Evolutionary conservation across 2,888 invertebrate genomes (phyloP), one percentile per base, ranked within the genome.

Genomic region (Platycnemis pennipes): DNA sequence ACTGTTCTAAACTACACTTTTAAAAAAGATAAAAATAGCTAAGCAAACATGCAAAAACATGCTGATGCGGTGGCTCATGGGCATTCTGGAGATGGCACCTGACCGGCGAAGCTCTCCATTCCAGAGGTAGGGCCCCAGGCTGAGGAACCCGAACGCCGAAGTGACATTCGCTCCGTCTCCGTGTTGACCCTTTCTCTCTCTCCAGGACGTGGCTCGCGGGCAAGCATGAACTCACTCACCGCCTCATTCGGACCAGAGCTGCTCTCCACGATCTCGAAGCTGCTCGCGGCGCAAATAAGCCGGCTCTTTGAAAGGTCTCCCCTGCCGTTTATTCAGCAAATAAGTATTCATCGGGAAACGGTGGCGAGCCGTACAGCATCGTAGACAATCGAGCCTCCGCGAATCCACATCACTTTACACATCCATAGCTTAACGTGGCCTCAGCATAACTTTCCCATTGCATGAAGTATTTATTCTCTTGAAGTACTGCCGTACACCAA

Each of bases 141-240:
- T n/a, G n/a, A n/a, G n/a, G n/a, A n/a, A n/a, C n/a, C n/a, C n/a
- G n/a, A n/a, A n/a, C n/a, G n/a, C n/a, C n/a, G n/a, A 31, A 26
- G 31, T 77, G 69, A 77, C 69, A 77, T 31, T 77, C 8, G 22
- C 31, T 37, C 31, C n/a, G 2, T 37, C 26, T 77, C 69, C 31
- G 31, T 77, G 11, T 77, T 77, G 69, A 77, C 69, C 69, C 69
- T 77, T 77, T 77, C 69, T 37, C 26, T 26, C 63, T 63, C 8
- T 26, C 31, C n/a, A 8, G 26, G 26, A 63, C 63, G 63, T 63
- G 63, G 26, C 37, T 77, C 69, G 69, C 31, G 69, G 26, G 69
- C 69, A 77, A 77, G 31, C 69, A 77, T 77, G 69, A 77, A 77
- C n/a, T 77, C 69, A 77, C n/a, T 77, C 69, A 77, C 69, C 69